Evolutionary conservation across 2,113 vertebrate genomes (phyloP).

Genomic region (Turnix velox): DNA sequence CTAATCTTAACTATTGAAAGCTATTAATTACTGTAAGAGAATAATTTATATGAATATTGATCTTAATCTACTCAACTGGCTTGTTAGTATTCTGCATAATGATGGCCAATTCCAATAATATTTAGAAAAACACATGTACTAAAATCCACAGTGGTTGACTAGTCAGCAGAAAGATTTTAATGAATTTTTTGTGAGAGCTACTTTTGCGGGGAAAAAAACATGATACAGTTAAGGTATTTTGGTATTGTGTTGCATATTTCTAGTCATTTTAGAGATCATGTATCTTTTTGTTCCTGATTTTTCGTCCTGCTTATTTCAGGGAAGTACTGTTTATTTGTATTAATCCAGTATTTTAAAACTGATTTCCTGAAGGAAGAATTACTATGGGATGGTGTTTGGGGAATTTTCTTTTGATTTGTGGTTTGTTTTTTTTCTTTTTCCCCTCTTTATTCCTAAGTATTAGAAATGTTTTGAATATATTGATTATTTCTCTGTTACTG

Average conservation of each 20-base stretch:
- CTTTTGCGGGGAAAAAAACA: not conserved
- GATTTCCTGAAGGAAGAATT: not conserved
- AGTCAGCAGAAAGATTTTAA: not conserved
- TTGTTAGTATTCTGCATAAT: slow-evolving; percentile 21
- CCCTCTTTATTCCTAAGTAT: not conserved
- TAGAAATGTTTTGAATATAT: not conserved
- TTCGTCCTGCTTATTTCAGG: not conserved
- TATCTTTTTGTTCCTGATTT: not conserved
- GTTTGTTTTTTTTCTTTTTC: too few relatives aligned
- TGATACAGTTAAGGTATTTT: not conserved
- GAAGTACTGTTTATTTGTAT: not conserved
- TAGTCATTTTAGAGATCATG: not conserved
- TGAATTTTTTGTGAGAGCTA: not conserved
- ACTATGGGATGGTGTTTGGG: rapidly evolving
- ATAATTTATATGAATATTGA: slow-evolving; percentile 53
- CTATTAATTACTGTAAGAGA: slow-evolving; percentile 55
- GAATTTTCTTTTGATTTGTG: too few relatives aligned
- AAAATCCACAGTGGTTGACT: not conserved
- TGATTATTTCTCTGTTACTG: not conserved
- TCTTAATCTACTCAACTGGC: slow-evolving; percentile 20
- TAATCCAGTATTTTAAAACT: not conserved
- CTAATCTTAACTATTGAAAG: slow-evolving; percentile 34
- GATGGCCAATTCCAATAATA: slow-evolving; percentile 57
- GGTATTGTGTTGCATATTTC: not conserved
- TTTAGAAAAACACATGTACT: slow-evolving; percentile 37